Evolutionary conservation across 2,113 vertebrate species (phyloP).

Genomic region (Tylochromis polylepis): DNA sequence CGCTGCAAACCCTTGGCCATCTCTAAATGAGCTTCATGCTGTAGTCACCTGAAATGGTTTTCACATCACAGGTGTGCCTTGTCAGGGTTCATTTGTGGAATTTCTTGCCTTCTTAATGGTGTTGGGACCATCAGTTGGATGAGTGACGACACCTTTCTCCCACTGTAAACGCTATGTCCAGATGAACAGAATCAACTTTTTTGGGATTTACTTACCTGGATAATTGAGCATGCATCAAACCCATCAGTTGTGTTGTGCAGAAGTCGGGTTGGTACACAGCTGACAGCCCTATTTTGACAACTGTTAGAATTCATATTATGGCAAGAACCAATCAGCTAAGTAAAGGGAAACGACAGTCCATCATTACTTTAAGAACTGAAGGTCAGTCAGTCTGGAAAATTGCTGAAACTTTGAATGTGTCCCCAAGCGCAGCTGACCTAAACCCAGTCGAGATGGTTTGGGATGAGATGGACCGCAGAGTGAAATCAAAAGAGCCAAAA

Average conservation of each 20-base stretch:
- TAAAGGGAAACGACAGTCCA: background rate
- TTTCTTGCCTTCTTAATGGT: background rate
- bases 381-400: background rate
- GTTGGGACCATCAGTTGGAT: background rate
- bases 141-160: too few relatives aligned
- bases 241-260: background rate
- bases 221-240: too few relatives aligned
- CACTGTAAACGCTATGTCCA: too few relatives aligned
- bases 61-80: background rate
- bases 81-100: background rate
- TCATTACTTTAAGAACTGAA: background rate
- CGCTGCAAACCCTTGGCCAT: background rate
- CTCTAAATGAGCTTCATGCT: background rate
- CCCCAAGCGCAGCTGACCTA: background rate
- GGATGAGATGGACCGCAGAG: background rate
- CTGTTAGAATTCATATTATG: rapidly evolving
- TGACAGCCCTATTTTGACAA: background rate
- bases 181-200: too few relatives aligned
- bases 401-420: background rate
- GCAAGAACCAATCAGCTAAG: background rate
- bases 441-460: background rate
- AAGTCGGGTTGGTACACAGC: background rate
- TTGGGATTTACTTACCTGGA: too few relatives aligned
- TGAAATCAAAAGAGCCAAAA: background rate
- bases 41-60: background rate